Evolutionary conservation across 2,797 vertebrate genomes (phyloP).

Genomic region (Coranthus polyacanthus): DNA sequence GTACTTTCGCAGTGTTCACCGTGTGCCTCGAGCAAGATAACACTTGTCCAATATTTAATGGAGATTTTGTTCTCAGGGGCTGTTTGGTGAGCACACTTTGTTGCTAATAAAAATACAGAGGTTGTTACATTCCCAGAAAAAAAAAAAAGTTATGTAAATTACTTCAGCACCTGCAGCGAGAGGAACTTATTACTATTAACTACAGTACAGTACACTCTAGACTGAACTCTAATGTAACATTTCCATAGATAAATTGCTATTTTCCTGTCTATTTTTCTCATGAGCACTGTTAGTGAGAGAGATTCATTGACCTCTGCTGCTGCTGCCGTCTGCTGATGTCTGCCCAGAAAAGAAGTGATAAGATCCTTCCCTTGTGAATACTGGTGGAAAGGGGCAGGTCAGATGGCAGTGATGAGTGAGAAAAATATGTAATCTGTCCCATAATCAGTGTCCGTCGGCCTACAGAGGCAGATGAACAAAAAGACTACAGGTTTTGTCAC

Average conservation of each 20-base stretch:
- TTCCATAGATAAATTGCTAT: background rate
- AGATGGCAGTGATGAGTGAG: constrained; percentile 39
- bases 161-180: constrained; percentile 15
- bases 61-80: constrained; percentile 14
- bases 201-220: no score
- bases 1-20: no score
- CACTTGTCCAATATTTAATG: constrained; percentile 47
- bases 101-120: constrained; percentile 10
- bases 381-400: constrained; percentile 27
- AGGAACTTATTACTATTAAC: background rate
- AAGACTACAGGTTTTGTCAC: constrained; percentile 48
- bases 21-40: constrained; percentile 25
- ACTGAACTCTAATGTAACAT: background rate
- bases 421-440: constrained; percentile 61
- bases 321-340: background rate
- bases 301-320: constrained; percentile 31
- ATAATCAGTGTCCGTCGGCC: constrained; percentile 63
- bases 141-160: no score
- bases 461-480: constrained; percentile 57
- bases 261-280: background rate
- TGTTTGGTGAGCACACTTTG: constrained; percentile 22
- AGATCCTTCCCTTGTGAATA: constrained; percentile 48
- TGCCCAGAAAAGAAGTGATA: constrained; percentile 51
- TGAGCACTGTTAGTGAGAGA: no score
- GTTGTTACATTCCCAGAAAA: constrained; percentile 3